These are phyloP conservation scores for Oryzias woworae DNA, from an alignment of 2,113 vertebrate genomes.

Conservation along the genomic window DNA sequence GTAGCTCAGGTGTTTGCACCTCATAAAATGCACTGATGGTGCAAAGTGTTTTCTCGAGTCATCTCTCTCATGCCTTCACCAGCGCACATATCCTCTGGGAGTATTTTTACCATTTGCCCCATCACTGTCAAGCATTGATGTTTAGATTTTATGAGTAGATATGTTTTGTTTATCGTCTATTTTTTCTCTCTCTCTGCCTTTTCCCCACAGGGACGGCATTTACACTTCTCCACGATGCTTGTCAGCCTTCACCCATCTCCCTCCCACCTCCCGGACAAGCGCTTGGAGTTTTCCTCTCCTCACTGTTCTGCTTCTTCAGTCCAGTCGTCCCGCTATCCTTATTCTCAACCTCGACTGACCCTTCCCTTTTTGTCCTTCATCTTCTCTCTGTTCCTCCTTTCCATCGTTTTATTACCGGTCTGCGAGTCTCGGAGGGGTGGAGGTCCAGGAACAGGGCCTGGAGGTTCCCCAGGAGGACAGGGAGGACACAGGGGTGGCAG, in stretches of 20 bases:
- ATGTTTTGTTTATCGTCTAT: slow-evolving; percentile 23
- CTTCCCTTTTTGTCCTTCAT: slow-evolving; percentile 52
- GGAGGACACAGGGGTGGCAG: slow-evolving; percentile 50
- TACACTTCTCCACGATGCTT: slow-evolving; percentile 81
- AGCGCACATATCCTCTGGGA: background rate
- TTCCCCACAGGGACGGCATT: slow-evolving; percentile 73
- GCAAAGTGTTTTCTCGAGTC: no score
- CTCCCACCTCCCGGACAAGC: slow-evolving; percentile 71
- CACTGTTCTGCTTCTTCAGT: slow-evolving; percentile 17
- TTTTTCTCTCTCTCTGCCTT: slow-evolving; percentile 28
- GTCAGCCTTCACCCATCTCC: slow-evolving; percentile 77
- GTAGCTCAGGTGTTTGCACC: no score
- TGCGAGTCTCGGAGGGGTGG: slow-evolving; percentile 75
- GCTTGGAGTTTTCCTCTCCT: slow-evolving; percentile 38
- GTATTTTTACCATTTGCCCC: background rate
- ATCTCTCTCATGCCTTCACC: background rate
- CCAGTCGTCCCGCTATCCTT: slow-evolving; percentile 23
- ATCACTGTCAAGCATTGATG: background rate
- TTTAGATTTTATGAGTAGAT: slow-evolving; percentile 24
- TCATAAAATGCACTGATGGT: no score
- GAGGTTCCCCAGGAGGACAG: slow-evolving; percentile 47
- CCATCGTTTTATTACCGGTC: slow-evolving; percentile 58
- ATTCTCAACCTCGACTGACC: slow-evolving; percentile 34
- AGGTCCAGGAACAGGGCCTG: slow-evolving; percentile 50
- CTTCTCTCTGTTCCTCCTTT: slow-evolving; percentile 54